A percentile compares a stretch with the other conserved stretches of the same genome.
phyloP scores from a whole-genome alignment of 2,888 invertebrate species.

The Drosophila vallismaia region DNA sequence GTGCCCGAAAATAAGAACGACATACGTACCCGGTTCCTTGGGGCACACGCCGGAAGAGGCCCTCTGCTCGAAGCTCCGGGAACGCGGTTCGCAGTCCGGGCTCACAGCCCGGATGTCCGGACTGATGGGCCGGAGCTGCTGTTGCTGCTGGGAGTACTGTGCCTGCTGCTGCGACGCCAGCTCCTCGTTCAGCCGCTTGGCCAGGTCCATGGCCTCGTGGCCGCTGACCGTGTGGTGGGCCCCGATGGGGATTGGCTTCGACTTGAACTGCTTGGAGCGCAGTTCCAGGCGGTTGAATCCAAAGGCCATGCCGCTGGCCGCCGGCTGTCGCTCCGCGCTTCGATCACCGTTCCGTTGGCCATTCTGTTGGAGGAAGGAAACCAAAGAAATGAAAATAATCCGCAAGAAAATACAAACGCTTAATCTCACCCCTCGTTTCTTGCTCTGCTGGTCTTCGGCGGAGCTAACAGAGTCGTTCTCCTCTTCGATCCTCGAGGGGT shows the following conservation, averaged over 20 bases:
- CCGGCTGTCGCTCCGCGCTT: conserved; percentile 20
- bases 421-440: conserved; percentile 64
- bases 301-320: conserved; percentile 28
- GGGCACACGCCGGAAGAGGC: conserved; percentile 52
- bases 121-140: conserved; percentile 83
- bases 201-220: conserved; percentile 91
- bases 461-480: conserved; percentile 86
- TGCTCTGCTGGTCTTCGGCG: conserved; percentile 71
- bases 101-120: conserved; percentile 83
- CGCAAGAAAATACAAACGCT: not conserved
- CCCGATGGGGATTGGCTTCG: conserved; percentile 90
- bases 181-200: conserved; percentile 89
- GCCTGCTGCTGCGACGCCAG: conserved; percentile 82
- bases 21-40: conserved; percentile 70
- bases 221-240: conserved; percentile 90
- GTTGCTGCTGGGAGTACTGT: conserved; percentile 46
- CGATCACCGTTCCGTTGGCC: conserved; percentile 5
- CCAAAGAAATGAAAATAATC: not conserved
- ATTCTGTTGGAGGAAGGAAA: not conserved
- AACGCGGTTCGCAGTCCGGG: conserved; percentile 86
- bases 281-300: conserved; percentile 78
- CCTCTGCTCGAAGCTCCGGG: conserved; percentile 88
- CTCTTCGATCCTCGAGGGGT: conserved; percentile 89
- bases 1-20: conserved; percentile 5
- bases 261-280: conserved; percentile 85